Base-by-base conservation (phyloP, 2,888 invertebrate genomes). In the Seira musarum region DNA sequence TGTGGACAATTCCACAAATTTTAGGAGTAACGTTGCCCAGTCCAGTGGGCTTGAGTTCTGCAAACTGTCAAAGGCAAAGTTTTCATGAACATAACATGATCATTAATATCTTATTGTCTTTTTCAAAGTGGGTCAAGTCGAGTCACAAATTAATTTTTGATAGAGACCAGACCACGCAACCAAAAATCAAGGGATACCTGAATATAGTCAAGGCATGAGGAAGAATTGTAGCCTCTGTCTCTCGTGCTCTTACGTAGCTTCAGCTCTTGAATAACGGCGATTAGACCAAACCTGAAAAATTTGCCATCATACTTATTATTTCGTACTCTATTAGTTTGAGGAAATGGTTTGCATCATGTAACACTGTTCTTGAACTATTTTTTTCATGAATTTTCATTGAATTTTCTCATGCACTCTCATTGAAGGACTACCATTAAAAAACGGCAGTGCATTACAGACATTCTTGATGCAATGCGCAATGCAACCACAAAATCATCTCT, bases 231-330 rank as follows among this genome's bases (percentile, higher is more conserved):
- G 1, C 77, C 76, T 64, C 80, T 49, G n/a, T 82, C 83, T 25
- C 80, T 46, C 61, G 74, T 74, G 49, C 70, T 83, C 71, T 74
- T 82, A 53, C 83, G 66, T 60, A 83, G 68, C 22, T 66, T 80
- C 15, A 83, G 64, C 40, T 83, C 83, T 74, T 83, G 83, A 64
- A 83, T 78, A 46, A 83, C 83, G 0, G 82, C 83, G 21, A 83
- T 80, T 17, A 83, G 63, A 1, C 83, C 83, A 67, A 67, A 83
- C n/a, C 83, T 82, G 15, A 57, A 61, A 64, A n/a, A 15, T 25
- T 6, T 8, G 35, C 19, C 17, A 60, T 60, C 8, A 60, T 60
- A 60, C 10, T 22, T 13, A 68, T 17, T n/a, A 25, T 49, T 68
- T 49, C 53, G 19, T 49, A 66, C 49, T 40, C 66, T 53, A 53